These are phyloP conservation scores for Drosophila pectinifera DNA, from an alignment of 1,140 invertebrate genomes.

Conservation along the genomic window DNA sequence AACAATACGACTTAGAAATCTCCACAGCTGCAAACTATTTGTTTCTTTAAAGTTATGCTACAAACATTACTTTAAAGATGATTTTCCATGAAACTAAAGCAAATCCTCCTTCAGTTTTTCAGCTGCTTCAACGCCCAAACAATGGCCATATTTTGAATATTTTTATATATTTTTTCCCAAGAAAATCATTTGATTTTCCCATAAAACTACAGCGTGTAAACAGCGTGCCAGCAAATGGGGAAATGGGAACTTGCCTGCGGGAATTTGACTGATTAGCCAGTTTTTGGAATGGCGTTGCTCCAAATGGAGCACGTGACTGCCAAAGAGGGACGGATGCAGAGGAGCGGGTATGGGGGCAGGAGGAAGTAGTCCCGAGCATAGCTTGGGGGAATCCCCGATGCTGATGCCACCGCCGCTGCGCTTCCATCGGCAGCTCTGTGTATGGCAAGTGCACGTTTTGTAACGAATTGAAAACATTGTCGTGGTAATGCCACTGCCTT, in stretches of 20 bases:
- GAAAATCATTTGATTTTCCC: constrained; percentile 9
- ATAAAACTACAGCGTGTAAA: constrained; percentile 12
- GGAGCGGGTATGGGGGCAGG: not conserved
- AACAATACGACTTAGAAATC: too few relatives aligned
- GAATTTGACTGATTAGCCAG: constrained; percentile 80
- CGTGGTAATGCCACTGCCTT: constrained; percentile 39
- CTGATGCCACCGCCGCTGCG: constrained; percentile 9
- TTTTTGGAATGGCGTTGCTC: constrained; percentile 72
- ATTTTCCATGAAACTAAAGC: not conserved
- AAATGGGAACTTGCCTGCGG: constrained; percentile 40
- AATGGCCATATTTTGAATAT: not conserved
- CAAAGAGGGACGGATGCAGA: constrained; percentile 1
- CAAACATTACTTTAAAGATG: not conserved
- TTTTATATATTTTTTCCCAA: not conserved
- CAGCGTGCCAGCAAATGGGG: not conserved
- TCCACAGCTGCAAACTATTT: not conserved
- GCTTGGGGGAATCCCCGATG: constrained; percentile 37
- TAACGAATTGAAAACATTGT: constrained; percentile 71
- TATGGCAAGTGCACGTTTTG: constrained; percentile 59
- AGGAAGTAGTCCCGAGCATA: constrained; percentile 2
- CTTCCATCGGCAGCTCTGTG: constrained; percentile 14
- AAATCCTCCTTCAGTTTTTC: not conserved
- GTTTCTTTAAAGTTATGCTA: not conserved
- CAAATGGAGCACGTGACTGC: constrained; percentile 73
- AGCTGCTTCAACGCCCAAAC: not conserved